Evolutionary conservation across 1,140 invertebrate genomes (phyloP).

Genomic region (Drosophila carrolli): DNA sequence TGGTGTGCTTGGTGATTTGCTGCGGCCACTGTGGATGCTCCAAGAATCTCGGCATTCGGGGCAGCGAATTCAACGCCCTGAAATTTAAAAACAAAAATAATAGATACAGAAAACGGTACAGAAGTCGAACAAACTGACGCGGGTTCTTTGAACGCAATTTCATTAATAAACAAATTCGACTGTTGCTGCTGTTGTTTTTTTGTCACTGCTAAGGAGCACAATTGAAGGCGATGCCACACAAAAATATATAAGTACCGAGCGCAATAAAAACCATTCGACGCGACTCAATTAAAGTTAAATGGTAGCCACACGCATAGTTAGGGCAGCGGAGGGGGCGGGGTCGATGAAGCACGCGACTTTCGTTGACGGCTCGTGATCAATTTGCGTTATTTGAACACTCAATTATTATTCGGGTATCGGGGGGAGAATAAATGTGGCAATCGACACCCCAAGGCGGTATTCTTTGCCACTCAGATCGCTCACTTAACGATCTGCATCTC

Average conservation of each 20-base stretch:
- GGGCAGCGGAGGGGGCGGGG: slow-evolving; percentile 4
- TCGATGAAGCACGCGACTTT: slow-evolving; percentile 61
- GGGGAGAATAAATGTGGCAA: slow-evolving; percentile 13
- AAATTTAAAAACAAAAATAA: slow-evolving; percentile 13
- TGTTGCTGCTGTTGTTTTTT: slow-evolving; percentile 29
- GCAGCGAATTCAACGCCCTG: slow-evolving; percentile 37
- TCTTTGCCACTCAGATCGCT: slow-evolving; percentile 17
- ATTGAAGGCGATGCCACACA: slow-evolving; percentile 48
- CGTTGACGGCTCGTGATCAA: slow-evolving; percentile 60
- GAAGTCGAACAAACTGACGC: slow-evolving; percentile 1
- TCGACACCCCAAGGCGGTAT: slow-evolving; percentile 15
- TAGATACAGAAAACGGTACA: neutral
- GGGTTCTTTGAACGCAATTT: slow-evolving; percentile 57
- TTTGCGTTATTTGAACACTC: slow-evolving; percentile 60
- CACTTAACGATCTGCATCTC: slow-evolving; percentile 30
- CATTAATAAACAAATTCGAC: slow-evolving; percentile 65
- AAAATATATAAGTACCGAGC: slow-evolving; percentile 28
- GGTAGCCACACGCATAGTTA: slow-evolving; percentile 61
- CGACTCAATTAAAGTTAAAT: slow-evolving; percentile 81
- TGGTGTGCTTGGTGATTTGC: slow-evolving; percentile 35
- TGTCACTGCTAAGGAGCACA: slow-evolving; percentile 45
- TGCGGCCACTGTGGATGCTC: slow-evolving; percentile 66
- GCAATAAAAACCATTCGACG: slow-evolving; percentile 70
- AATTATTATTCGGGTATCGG: slow-evolving; percentile 38
- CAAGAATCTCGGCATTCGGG: slow-evolving; percentile 79